A percentile compares a stretch with the other conserved stretches of the same genome.
Conservation (phyloP, 1,140 invertebrate genomes). For the Pogonus chalceus region DNA sequence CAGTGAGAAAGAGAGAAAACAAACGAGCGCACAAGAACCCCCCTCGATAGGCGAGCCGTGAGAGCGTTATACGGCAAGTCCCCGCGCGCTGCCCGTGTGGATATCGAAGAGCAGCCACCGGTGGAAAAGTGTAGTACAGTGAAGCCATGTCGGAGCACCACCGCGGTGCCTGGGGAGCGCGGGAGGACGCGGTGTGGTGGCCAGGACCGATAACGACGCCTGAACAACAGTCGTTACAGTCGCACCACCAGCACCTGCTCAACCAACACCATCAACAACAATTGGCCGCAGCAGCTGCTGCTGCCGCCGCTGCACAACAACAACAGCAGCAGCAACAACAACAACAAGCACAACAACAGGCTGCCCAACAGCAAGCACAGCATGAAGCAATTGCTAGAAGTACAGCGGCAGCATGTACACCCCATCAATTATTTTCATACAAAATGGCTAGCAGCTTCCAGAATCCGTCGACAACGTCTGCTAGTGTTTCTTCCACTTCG, state of each 20-base stretch:
- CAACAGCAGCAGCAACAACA: slow-evolving; percentile 28
- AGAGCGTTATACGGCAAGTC: neutral
- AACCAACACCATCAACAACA: slow-evolving; percentile 40
- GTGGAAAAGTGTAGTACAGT: neutral
- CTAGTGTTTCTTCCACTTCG: slow-evolving; percentile 38
- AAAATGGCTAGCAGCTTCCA: slow-evolving; percentile 75
- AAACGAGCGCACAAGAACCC: slow-evolving; percentile 1
- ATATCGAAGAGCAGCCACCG: slow-evolving; percentile 8
- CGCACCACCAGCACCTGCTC: slow-evolving; percentile 40
- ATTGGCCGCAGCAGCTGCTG: slow-evolving; percentile 36
- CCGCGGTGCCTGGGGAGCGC: slow-evolving; percentile 49
- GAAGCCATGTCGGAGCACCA: slow-evolving; percentile 33
- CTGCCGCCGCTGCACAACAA: slow-evolving; percentile 29
- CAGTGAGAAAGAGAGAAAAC: neutral
- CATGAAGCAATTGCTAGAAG: slow-evolving; percentile 37
- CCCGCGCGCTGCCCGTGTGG: neutral
- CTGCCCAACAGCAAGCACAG: slow-evolving; percentile 33
- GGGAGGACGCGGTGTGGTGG: slow-evolving; percentile 52
- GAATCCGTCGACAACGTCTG: slow-evolving; percentile 49
- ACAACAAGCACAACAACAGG: slow-evolving; percentile 18
- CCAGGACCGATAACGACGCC: slow-evolving; percentile 40
- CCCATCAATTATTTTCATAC: slow-evolving; percentile 69
- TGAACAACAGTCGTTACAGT: slow-evolving; percentile 42
- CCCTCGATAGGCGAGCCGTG: neutral
- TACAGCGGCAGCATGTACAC: slow-evolving; percentile 46